Conservation (phyloP, 2,797 vertebrate species). For the Falco cherrug region DNA sequence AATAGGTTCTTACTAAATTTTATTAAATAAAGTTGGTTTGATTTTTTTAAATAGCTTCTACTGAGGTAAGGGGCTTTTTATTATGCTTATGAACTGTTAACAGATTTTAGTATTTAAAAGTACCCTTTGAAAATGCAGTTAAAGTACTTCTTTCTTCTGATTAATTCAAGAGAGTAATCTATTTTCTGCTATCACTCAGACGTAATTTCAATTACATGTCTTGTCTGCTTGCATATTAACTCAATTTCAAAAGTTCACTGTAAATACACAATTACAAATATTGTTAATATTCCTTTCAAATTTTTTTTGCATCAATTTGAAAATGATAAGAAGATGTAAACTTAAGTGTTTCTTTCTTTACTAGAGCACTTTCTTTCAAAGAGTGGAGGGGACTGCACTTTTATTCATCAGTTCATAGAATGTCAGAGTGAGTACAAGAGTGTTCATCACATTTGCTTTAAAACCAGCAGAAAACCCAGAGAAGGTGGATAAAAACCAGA, state of each 20-base stretch:
- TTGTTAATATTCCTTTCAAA: slow-evolving; percentile 22
- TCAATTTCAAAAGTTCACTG: background rate
- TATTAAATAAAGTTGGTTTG: background rate
- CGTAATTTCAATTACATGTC: background rate
- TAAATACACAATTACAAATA: background rate
- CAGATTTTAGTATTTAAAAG: background rate
- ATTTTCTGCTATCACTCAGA: background rate
- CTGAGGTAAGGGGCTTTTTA: background rate
- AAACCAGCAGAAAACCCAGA: slow-evolving; percentile 38
- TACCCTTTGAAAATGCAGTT: background rate
- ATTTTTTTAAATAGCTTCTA: background rate
- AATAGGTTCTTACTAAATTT: background rate
- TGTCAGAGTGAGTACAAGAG: slow-evolving; percentile 95
- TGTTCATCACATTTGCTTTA: slow-evolving; percentile 79
- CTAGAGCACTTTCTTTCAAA: slow-evolving; percentile 97
- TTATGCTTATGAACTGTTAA: background rate
- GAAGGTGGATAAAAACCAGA: background rate
- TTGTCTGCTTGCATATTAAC: slow-evolving; percentile 36
- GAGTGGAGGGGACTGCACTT: slow-evolving; percentile 94
- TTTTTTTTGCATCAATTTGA: slow-evolving; percentile 51
- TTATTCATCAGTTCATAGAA: slow-evolving; percentile 95
- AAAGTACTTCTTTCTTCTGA: background rate
- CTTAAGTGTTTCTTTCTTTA: slow-evolving; percentile 89
- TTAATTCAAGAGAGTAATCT: background rate
- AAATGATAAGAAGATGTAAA: slow-evolving; percentile 50